Conservation (phyloP, 2,888 invertebrate genomes). For the Uropetala carovei region DNA sequence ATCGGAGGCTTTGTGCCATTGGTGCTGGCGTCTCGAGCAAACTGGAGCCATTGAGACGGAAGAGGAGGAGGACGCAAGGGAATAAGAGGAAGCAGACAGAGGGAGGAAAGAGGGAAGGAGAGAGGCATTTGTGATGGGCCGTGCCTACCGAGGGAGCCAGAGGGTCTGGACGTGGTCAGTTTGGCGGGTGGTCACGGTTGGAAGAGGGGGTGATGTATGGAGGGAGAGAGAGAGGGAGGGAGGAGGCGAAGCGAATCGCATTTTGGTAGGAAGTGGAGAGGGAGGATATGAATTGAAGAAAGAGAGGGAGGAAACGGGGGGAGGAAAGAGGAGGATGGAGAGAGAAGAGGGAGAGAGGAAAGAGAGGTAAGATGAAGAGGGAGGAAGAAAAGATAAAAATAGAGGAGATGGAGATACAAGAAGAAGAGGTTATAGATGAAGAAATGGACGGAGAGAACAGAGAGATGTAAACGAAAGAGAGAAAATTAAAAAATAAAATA, state of each 20-base stretch:
- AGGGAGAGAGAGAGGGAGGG: not conserved
- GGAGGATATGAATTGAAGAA: not conserved
- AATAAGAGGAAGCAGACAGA: not conserved
- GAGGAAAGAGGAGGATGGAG: not conserved
- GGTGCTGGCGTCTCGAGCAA: no score
- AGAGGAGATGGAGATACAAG: not conserved
- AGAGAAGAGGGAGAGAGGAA: not conserved
- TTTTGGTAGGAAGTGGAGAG: not conserved
- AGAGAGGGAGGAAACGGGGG: not conserved
- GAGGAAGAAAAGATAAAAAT: not conserved
- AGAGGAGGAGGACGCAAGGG: no score
- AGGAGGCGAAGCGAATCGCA: not conserved
- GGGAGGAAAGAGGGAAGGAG: not conserved
- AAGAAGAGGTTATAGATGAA: no score
- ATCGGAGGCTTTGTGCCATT: conserved; percentile 29
- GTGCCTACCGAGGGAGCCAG: not conserved
- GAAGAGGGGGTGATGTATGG: not conserved
- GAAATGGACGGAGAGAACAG: no score
- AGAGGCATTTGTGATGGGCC: not conserved
- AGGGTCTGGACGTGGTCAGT: conserved; percentile 14
- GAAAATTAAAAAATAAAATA: no score
- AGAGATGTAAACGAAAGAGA: no score
- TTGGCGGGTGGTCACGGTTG: conserved; percentile 6
- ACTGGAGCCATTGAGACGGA: no score
- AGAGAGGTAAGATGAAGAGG: not conserved